Conservation (phyloP, 2,113 vertebrate genomes). For the Polypterus bichir region DNA sequence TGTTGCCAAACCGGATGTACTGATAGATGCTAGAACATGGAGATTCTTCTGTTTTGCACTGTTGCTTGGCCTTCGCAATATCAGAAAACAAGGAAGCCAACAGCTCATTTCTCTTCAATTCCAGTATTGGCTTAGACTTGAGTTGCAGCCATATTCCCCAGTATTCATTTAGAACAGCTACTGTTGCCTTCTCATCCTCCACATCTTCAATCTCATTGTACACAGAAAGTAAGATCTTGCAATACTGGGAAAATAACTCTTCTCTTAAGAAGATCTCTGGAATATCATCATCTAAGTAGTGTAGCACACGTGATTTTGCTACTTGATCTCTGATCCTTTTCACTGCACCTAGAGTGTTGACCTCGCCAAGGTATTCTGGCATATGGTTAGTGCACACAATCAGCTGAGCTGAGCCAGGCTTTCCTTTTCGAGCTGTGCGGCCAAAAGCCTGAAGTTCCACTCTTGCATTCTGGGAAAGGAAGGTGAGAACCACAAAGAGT, state of each 20-base stretch:
- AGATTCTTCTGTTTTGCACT: background rate
- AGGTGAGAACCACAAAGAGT: conserved; percentile 22
- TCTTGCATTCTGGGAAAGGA: conserved; percentile 33
- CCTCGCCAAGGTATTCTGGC: conserved; percentile 7
- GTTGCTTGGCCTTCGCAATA: background rate
- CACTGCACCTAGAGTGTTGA: conserved; percentile 16
- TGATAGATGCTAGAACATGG: conserved; percentile 19
- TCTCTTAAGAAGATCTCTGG: conserved; percentile 11
- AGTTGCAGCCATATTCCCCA: conserved; percentile 21
- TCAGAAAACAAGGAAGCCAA: conserved; percentile 5
- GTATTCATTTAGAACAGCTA: conserved; percentile 15
- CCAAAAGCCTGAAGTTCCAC: conserved; percentile 45
- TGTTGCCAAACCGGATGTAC: conserved; percentile 21
- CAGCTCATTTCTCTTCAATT: conserved; percentile 8
- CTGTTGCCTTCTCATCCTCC: conserved; percentile 4
- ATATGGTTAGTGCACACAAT: conserved; percentile 31
- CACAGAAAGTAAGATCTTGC: conserved; percentile 12
- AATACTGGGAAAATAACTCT: conserved; percentile 19
- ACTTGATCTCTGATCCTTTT: conserved; percentile 14
- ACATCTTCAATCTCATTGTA: background rate
- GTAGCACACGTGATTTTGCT: background rate
- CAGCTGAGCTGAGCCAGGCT: conserved; percentile 39
- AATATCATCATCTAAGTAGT: conserved; percentile 18
- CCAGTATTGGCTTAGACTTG: conserved; percentile 12
- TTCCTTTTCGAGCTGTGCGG: conserved; percentile 39